Evolutionary conservation across 2,888 invertebrate genomes (phyloP), one percentile per base, ranked within the genome.

Genomic region (Rhorus exstirpatorius): DNA sequence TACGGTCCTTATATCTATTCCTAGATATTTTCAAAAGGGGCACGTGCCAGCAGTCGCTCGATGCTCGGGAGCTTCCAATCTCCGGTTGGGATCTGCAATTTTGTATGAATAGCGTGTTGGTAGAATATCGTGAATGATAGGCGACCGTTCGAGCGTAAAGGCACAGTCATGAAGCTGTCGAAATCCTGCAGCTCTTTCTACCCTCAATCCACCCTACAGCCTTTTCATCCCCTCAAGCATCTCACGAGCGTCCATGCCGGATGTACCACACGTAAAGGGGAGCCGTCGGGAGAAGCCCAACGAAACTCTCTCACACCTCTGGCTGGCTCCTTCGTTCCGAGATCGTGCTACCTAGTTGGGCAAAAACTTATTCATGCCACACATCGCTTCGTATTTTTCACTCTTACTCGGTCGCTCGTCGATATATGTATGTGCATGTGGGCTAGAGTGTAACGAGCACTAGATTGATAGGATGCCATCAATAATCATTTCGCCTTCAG

Each of bases 41-140:
- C 72, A 83, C 83, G 81, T 84, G 79, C 74, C 65, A 61, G 14
- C 31, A 31, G 6, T 4, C 10, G 12, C 12, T 49, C 41, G 17
- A 51, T 49, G 53, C 21, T 53, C 68, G 49, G 24, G 38, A 61
- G 49, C 41, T 65, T 17, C 61, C 71, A 68, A 46, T 79, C 79
- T 63, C 53, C 53, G 35, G 46, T 49, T 51, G 55, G 35, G 41
- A 71, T 77, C 58, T 67, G 67, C 55, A 49, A 81, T 84, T 83
- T 55, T 79, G 79, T 81, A 79, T 81, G 81, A 84, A 83, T 84
- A 83, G 81, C 68, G 65, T 38, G 53, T 35, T 63, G 68, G 61
- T 46, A 76, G 79, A 84, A 84, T 83, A 81, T 83, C 79, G 79
- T 83, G 81, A 84, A 84, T 83, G 83, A 84, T 84, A 49, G 79